Conservation (phyloP, 1,140 invertebrate genomes). For the Ctenoplectra terminalis region DNA sequence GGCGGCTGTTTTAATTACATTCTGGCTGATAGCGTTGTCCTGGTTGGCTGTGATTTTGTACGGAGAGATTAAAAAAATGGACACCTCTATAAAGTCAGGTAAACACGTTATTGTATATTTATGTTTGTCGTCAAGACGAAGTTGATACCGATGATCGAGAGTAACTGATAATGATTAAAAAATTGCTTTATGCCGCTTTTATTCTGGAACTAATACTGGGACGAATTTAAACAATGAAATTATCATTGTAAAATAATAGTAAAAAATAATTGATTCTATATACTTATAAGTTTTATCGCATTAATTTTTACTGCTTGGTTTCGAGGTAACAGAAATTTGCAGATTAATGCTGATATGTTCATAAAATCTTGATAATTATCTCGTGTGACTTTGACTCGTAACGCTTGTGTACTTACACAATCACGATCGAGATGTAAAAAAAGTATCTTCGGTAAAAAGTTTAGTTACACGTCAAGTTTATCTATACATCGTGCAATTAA, state of each 20-base stretch:
- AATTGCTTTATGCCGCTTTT: slow-evolving; percentile 20
- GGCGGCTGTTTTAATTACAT: slow-evolving; percentile 74
- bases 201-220: slow-evolving; percentile 41
- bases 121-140: no score
- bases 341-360: background rate
- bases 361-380: background rate
- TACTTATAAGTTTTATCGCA: background rate
- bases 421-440: background rate
- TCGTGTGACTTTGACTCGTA: background rate
- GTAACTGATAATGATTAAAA: background rate
- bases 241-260: background rate
- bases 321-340: background rate
- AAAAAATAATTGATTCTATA: background rate
- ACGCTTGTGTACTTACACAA: background rate
- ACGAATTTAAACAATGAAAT: background rate
- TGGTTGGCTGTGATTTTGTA: slow-evolving; percentile 82
- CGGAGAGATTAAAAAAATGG: slow-evolving; percentile 80
- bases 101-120: slow-evolving; percentile 33
- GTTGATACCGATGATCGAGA: background rate
- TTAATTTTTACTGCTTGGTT: background rate
- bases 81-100: slow-evolving; percentile 82
- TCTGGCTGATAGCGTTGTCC: slow-evolving; percentile 81
- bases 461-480: background rate
- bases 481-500: background rate
- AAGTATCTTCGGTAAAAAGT: background rate